Evolutionary conservation across 2,888 invertebrate genomes (phyloP).

Genomic region (Enchytraeus crypticus): DNA sequence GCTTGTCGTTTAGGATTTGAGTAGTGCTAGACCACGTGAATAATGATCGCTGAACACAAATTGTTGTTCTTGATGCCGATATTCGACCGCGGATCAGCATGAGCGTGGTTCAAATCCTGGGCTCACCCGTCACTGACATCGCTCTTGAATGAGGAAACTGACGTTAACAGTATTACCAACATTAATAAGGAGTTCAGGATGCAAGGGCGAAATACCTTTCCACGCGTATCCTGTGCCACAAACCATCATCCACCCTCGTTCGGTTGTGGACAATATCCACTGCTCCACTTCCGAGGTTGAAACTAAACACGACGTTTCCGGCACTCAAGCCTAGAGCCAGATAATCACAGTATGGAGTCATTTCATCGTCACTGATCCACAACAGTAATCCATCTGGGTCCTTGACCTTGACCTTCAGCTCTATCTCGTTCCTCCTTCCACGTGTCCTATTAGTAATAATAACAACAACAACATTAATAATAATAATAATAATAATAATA

Average conservation of each 20-base stretch:
- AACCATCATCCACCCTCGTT: conserved; percentile 77
- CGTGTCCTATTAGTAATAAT: conserved; percentile 15
- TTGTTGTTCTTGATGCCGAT: no score
- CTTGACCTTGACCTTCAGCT: conserved; percentile 72
- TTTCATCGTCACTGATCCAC: conserved; percentile 68
- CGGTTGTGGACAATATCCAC: conserved; percentile 74
- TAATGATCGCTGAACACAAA: no score
- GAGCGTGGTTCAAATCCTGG: no score
- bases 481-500: no score
- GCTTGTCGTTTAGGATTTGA: no score
- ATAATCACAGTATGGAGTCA: conserved; percentile 57
- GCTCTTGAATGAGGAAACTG: no score
- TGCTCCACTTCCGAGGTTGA: conserved; percentile 75
- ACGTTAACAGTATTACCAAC: no score
- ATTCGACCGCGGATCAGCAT: no score
- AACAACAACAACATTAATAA: no score
- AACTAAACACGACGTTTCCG: conserved; percentile 58
- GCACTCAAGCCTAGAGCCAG: conserved; percentile 73
- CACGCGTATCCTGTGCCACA: conserved; percentile 71
- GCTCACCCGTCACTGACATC: no score
- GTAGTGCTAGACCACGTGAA: no score
- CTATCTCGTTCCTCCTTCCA: conserved; percentile 58
- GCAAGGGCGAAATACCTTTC: conserved; percentile 55
- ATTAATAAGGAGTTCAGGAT: background rate
- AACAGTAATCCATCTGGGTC: conserved; percentile 66